Conservation (phyloP, 2,888 invertebrate species). For the Azorinus chamasolen region DNA sequence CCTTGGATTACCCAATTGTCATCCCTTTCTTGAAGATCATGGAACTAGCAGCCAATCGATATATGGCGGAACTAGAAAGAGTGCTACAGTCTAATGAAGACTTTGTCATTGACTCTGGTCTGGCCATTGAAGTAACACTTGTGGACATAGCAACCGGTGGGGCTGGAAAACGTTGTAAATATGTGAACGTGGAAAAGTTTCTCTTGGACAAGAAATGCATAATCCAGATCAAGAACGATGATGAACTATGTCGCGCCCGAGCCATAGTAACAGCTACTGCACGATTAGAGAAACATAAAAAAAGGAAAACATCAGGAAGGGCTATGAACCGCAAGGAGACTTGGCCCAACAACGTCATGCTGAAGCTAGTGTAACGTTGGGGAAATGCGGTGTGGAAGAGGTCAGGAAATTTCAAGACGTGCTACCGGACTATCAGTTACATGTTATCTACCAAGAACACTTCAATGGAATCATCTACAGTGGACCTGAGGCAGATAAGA, state of each 20-base stretch:
- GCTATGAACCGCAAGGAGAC: constrained; percentile 7
- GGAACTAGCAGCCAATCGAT: constrained; percentile 18
- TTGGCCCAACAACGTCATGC: constrained; percentile 26
- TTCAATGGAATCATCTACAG: no score
- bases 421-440: constrained; percentile 27
- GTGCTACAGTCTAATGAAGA: constrained; percentile 4
- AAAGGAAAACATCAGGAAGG: constrained; percentile 26
- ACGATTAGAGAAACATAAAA: constrained; percentile 25
- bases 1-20: constrained; percentile 21
- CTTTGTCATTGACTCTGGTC: no score
- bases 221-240: no score
- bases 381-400: constrained; percentile 25
- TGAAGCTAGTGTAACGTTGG: constrained; percentile 14
- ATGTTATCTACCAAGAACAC: constrained; percentile 37
- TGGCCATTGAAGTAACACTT: constrained; percentile 5
- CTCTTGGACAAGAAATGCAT: constrained; percentile 37
- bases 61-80: constrained; percentile 29
- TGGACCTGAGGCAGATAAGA: no score
- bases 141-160: constrained; percentile 38
- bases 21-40: constrained; percentile 4
- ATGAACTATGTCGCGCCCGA: no score
- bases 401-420: constrained; percentile 24
- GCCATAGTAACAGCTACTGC: no score
- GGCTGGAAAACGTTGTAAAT: constrained; percentile 29
- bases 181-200: no score